These are phyloP conservation scores for Platanista minor DNA, from an alignment of 2,113 vertebrate genomes.

Conservation along the genomic window DNA sequence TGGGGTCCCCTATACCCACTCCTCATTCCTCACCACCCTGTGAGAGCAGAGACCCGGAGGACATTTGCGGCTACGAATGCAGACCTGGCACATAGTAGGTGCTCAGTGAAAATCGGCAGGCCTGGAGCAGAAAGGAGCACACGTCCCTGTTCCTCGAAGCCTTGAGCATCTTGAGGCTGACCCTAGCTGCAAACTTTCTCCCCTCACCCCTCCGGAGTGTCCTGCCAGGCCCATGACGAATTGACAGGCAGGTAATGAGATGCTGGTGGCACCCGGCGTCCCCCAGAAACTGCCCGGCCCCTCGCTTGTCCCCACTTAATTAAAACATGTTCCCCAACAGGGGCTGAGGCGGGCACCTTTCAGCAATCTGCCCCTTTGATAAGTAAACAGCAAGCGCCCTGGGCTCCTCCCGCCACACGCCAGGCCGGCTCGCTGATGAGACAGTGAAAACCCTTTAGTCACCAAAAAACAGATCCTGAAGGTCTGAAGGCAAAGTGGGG, in stretches of 20 bases:
- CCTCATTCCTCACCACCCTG: too few species aligned
- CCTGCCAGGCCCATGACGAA: background rate
- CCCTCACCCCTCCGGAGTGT: background rate
- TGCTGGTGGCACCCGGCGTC: background rate
- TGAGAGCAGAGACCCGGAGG: background rate
- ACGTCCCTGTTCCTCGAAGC: fast-evolving
- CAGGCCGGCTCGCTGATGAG: background rate
- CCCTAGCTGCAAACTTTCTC: background rate
- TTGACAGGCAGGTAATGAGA: background rate
- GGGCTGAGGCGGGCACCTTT: background rate
- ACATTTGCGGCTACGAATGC: fast-evolving
- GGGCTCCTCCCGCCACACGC: background rate
- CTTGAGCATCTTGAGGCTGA: fast-evolving
- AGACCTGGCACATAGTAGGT: fast-evolving
- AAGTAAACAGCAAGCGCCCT: conserved; percentile 50
- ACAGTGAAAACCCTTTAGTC: conserved; percentile 28
- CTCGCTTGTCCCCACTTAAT: background rate
- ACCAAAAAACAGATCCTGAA: conserved; percentile 15
- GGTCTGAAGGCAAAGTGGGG: conserved; percentile 24
- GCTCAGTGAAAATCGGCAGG: background rate
- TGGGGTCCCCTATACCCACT: fast-evolving
- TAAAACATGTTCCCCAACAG: conserved; percentile 34
- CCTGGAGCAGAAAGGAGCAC: fast-evolving
- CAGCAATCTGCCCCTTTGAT: conserved; percentile 18
- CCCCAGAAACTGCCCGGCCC: background rate